Evolutionary conservation across 37 sponge, comb jelly and placozoan species (phyloP), one percentile per base, ranked within the genome.

Genomic region (Geodia barretti): DNA sequence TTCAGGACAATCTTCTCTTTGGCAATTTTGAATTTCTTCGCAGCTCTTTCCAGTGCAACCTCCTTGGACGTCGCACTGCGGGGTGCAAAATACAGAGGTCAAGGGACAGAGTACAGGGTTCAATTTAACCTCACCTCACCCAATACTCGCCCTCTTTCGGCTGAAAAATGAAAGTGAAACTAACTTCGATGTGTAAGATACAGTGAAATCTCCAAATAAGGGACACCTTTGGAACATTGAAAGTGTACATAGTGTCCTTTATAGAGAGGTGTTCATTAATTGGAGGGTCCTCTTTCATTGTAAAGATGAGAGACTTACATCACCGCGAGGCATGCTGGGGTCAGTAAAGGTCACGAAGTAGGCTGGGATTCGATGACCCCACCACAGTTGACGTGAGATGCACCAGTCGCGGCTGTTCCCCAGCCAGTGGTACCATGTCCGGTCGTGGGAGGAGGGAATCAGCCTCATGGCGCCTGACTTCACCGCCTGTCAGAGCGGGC

Each of bases 311-410:
- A 30, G 24, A 65, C 91, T 88, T 36, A 92, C 93, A 72, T 84
- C 71, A 36, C 93, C 93, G 28, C 39, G 25, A 30, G 89, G 86
- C 8, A 80, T 19, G 29, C 58, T 60, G 34, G 87, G 79, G 66
- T 92, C 93, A 64, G 58, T 64, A 39, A 91, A 81, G 34, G 95
- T 40, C 33, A 91, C 90, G 67, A 80, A 89, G 88, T 98, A 98
- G 60, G 99, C 99, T 0, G 99, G 99, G 34, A 98, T 96, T 21
- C 97, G 86, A 64, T 98, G 99, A 11, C 99, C 99, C 99, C 99
- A 98, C 99, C 99, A 98, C 31, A 98, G 88, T 87, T 98, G 99
- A 0, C 99, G 80, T 43, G 99, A 98, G 68, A 98, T 96, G 79
- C 99, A 98, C 99, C 99, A 98, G 61, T 90, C 89, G 17, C 95